Conservation (phyloP, 1,140 invertebrate species). For the Monomorium pharaonis region DNA sequence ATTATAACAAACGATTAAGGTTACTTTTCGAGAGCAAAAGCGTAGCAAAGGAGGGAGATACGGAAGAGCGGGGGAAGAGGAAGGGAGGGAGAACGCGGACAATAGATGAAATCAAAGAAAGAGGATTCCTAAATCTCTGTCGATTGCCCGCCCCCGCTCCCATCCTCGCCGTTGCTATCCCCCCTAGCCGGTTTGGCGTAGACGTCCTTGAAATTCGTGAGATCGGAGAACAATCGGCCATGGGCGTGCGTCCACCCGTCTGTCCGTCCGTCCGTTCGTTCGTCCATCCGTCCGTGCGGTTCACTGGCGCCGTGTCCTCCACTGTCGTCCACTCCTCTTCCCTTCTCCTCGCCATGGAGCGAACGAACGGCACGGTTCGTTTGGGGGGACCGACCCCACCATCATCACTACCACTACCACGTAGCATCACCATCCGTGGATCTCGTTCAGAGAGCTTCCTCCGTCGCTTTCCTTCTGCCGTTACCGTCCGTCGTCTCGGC, state of each 20-base stretch:
- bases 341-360: constrained; percentile 14
- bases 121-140: constrained; percentile 69
- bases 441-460: constrained; percentile 58
- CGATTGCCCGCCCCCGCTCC: constrained; percentile 69
- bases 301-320: constrained; percentile 74
- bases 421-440: background rate
- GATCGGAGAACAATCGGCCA: constrained; percentile 81
- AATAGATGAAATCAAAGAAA: constrained; percentile 31
- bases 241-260: constrained; percentile 53
- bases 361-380: constrained; percentile 43
- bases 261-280: background rate
- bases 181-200: constrained; percentile 80
- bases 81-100: background rate
- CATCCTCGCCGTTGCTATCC: constrained; percentile 61
- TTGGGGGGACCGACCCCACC: constrained; percentile 36
- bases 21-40: background rate
- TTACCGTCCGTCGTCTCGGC: constrained; percentile 53
- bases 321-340: background rate
- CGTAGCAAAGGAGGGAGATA: too few species aligned
- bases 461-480: constrained; percentile 12
- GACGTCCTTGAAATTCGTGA: constrained; percentile 85
- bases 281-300: constrained; percentile 58
- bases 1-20: background rate
- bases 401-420: constrained; percentile 14
- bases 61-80: background rate